A percentile compares a stretch with the other conserved stretches of the same genome.
Evolutionary conservation across 2,888 invertebrate species (phyloP).

Genomic region (Cryptocephalus primarius): DNA sequence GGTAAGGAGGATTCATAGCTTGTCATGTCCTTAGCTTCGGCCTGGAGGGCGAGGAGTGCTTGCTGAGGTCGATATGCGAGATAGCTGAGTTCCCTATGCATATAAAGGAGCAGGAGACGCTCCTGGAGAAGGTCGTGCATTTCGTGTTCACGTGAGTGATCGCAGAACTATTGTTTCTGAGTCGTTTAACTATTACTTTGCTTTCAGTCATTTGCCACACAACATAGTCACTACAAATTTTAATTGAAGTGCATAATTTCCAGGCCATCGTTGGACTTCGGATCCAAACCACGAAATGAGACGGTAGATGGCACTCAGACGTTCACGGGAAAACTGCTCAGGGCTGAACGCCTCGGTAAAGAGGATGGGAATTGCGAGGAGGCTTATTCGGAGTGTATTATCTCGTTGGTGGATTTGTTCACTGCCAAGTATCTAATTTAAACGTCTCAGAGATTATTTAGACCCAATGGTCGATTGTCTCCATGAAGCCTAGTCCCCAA

Average conservation of each 20-base stretch:
- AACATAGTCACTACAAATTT: no score
- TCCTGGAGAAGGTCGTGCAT: constrained; percentile 35
- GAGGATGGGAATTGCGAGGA: constrained; percentile 16
- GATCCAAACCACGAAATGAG: constrained; percentile 1
- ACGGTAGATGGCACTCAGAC: constrained; percentile 3
- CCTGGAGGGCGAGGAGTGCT: constrained; percentile 26
- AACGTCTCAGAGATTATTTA: not conserved
- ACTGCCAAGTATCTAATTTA: constrained; percentile 19
- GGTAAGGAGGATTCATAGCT: not conserved
- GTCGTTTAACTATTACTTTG: not conserved
- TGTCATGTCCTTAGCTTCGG: constrained; percentile 21
- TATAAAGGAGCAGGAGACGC: constrained; percentile 27
- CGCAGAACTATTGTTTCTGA: not conserved
- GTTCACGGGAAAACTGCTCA: constrained; percentile 15
- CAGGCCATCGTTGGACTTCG: constrained; percentile 23
- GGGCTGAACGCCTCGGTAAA: constrained; percentile 20
- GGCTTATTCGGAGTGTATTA: constrained; percentile 19
- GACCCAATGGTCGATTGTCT: no score
- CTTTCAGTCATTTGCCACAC: not conserved
- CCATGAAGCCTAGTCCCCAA: no score
- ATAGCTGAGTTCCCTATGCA: constrained; percentile 29
- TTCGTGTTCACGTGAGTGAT: constrained; percentile 29
- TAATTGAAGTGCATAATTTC: not conserved
- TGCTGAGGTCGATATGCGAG: constrained; percentile 28
- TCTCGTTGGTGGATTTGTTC: constrained; percentile 24